phyloP scores from a whole-genome alignment of 2,888 invertebrate species.

The Julus scandinavius region DNA sequence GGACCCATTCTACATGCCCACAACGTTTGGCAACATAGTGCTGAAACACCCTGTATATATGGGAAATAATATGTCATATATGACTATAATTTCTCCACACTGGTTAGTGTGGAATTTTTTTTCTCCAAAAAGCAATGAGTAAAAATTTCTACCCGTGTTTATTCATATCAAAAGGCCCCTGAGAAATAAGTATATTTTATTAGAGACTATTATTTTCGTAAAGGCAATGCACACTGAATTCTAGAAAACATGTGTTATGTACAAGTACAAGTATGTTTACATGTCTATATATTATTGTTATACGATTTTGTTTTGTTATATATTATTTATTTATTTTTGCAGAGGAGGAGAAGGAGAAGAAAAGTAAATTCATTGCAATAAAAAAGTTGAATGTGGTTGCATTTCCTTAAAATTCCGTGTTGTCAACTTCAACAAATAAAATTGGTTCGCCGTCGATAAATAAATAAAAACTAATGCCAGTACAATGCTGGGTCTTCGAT shows the following conservation, averaged over 20 bases:
- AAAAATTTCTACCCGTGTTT: background rate
- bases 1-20: no score
- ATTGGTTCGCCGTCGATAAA: constrained; percentile 23
- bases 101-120: background rate
- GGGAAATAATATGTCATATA: no score
- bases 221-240: background rate
- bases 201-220: background rate
- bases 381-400: background rate
- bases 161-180: background rate
- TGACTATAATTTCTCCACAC: background rate
- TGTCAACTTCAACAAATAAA: background rate
- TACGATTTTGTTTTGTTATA: background rate
- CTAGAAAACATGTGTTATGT: background rate
- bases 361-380: background rate
- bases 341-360: background rate
- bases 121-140: background rate
- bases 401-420: background rate
- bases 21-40: no score
- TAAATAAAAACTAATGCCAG: constrained; percentile 29
- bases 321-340: background rate
- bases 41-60: no score
- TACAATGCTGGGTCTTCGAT: background rate
- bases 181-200: background rate
- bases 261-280: no score
- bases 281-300: background rate